A percentile compares a stretch with the other conserved stretches of the same genome.
Evolutionary conservation across 2,113 vertebrate genomes (phyloP).

Genomic region (Naja naja): DNA sequence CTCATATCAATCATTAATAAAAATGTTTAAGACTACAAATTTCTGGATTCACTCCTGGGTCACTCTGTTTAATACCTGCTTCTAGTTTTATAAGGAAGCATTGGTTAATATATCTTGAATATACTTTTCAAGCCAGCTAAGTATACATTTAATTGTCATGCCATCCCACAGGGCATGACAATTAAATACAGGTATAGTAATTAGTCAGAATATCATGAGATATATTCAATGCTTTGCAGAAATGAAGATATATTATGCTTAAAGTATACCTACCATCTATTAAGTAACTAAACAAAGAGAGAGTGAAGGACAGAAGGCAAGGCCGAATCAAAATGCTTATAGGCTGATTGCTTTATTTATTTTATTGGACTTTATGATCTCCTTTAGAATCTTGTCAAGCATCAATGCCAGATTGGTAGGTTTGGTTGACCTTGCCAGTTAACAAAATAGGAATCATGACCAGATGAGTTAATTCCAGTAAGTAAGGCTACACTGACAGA

Average conservation of each 20-base stretch:
- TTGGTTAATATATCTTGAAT: neutral
- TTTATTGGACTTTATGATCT: too few relatives aligned
- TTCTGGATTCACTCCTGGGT: neutral
- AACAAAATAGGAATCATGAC: neutral
- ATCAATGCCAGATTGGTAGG: neutral
- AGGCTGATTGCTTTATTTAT: neutral
- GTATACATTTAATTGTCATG: neutral
- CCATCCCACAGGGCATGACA: neutral
- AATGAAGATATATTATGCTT: neutral
- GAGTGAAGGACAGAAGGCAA: neutral
- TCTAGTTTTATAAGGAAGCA: neutral
- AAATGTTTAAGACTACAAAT: neutral
- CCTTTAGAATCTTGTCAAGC: neutral
- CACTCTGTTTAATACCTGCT: neutral
- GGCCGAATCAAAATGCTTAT: neutral
- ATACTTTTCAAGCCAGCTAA: neutral
- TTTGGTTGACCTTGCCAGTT: neutral
- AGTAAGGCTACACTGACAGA: neutral
- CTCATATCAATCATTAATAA: neutral
- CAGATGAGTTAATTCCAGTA: neutral
- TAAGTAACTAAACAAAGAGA: neutral
- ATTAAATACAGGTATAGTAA: neutral
- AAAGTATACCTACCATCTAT: neutral
- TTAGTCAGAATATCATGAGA: neutral
- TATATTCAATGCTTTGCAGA: neutral